Evolutionary conservation across 2,113 vertebrate genomes (phyloP).

Genomic region (Salminus brasiliensis): DNA sequence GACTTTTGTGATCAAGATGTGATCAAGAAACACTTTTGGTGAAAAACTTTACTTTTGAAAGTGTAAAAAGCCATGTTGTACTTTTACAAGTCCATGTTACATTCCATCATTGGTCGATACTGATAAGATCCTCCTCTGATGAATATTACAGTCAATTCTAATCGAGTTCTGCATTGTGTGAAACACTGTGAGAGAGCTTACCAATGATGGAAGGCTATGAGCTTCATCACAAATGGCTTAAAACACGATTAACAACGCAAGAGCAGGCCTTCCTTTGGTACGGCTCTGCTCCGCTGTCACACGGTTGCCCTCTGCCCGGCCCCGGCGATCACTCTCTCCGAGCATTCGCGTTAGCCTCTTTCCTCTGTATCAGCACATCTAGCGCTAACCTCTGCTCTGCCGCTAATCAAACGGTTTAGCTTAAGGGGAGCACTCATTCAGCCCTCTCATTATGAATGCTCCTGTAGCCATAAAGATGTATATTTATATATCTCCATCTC

Average conservation of each 20-base stretch:
- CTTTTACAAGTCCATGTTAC: no score
- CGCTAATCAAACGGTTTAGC: conserved; percentile 98
- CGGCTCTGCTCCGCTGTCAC: conserved; percentile 50
- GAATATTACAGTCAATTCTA: no score
- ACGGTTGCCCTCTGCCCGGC: conserved; percentile 62
- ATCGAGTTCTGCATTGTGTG: no score
- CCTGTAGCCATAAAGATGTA: conserved; percentile 88
- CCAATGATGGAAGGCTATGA: conserved; percentile 6
- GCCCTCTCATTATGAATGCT: conserved; percentile 82
- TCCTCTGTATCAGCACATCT: conserved; percentile 79
- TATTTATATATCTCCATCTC: conserved; percentile 92
- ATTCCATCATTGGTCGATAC: no score
- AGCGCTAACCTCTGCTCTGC: conserved; percentile 89
- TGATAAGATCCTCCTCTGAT: no score
- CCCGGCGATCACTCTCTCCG: conserved; percentile 78
- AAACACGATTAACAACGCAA: conserved; percentile 60
- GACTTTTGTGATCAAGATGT: no score
- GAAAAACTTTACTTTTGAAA: no score
- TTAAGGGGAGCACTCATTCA: conserved; percentile 94
- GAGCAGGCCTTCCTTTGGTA: neutral
- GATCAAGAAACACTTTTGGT: no score
- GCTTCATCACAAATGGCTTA: conserved; percentile 64
- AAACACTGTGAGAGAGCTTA: no score
- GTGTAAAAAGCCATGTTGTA: no score
- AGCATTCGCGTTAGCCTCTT: conserved; percentile 9